Evolutionary conservation across 2,888 invertebrate genomes (phyloP).

Genomic region (Micoletzkya japonica): DNA sequence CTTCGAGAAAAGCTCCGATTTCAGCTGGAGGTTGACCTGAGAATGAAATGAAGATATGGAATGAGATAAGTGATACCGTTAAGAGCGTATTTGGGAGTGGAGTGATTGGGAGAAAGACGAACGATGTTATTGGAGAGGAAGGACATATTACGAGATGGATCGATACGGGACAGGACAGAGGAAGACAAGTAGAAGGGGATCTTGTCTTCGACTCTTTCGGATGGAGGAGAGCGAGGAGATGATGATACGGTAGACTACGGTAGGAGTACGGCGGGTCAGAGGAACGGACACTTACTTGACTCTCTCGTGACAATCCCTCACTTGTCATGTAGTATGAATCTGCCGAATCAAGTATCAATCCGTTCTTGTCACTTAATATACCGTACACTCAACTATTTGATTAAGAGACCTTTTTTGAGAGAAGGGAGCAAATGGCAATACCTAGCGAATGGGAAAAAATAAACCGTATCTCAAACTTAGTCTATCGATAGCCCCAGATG

Average conservation of each 20-base stretch:
- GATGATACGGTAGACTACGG: constrained; percentile 2
- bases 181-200: constrained; percentile 8
- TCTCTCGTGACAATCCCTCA: background rate
- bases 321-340: constrained; percentile 19
- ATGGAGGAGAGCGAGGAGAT: constrained; percentile 10
- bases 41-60: no score
- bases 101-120: background rate
- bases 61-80: no score
- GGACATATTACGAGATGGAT: background rate
- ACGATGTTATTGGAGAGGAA: constrained; percentile 5
- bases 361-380: background rate
- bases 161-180: background rate
- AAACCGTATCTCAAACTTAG: no score
- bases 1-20: constrained; percentile 19
- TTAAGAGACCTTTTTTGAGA: no score
- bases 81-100: no score
- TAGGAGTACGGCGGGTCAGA: background rate
- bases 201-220: background rate
- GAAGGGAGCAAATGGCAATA: no score
- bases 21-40: background rate
- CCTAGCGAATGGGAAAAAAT: no score
- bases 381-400: no score
- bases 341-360: constrained; percentile 1
- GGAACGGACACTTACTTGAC: background rate
- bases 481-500: no score